These are phyloP conservation scores for Phenacoccus solenopsis DNA, from an alignment of 1,140 invertebrate genomes.

Conservation along the genomic window DNA sequence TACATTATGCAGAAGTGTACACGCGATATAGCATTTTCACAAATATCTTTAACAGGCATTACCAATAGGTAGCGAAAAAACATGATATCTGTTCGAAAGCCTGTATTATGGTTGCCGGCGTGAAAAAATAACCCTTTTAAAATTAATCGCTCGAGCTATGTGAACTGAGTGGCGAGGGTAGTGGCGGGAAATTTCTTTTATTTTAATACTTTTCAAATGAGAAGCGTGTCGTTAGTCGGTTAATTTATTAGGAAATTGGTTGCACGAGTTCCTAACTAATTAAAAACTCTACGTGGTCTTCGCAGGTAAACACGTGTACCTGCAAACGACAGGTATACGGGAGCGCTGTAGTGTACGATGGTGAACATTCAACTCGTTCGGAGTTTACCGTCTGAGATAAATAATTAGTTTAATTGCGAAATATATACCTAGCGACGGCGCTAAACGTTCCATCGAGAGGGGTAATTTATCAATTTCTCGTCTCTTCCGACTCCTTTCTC, in stretches of 20 bases:
- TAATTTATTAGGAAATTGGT: not conserved
- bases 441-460: too few species aligned
- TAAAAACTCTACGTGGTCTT: not conserved
- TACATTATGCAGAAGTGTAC: too few species aligned
- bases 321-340: too few species aligned
- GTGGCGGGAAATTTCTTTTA: not conserved
- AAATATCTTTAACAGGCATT: too few species aligned
- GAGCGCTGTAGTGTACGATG: not conserved
- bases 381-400: not conserved
- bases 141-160: too few species aligned
- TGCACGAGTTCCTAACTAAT: not conserved
- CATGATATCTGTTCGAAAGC: too few species aligned
- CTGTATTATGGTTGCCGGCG: too few species aligned
- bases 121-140: too few species aligned
- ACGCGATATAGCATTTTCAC: not conserved
- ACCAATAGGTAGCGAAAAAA: too few species aligned
- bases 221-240: not conserved
- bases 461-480: not conserved
- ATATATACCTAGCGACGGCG: too few species aligned
- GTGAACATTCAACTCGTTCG: not conserved
- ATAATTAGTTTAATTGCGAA: slow-evolving; percentile 3
- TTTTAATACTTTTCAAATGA: not conserved
- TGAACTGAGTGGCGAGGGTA: too few species aligned
- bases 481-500: too few species aligned
- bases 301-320: not conserved